phyloP scores from a whole-genome alignment of 2,113 vertebrate species.

The Eretmochelys imbricata region DNA sequence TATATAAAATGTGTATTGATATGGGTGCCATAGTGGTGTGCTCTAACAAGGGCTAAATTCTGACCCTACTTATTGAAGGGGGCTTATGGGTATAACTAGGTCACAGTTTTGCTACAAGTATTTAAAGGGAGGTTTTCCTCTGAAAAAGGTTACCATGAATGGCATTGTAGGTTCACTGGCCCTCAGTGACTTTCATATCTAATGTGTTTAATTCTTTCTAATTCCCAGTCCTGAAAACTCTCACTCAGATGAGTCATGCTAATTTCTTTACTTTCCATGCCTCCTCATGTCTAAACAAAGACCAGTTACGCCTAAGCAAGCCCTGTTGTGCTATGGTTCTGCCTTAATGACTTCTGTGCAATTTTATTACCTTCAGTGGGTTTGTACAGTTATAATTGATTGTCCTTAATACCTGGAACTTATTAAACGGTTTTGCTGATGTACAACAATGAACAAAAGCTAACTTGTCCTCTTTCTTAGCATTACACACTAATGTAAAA shows the following conservation, averaged over 20 bases:
- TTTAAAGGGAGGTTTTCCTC: background rate
- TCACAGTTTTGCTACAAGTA: background rate
- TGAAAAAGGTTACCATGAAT: background rate
- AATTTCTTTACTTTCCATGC: background rate
- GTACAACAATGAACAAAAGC: background rate
- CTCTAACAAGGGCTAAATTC: background rate
- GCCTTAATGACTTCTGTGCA: background rate
- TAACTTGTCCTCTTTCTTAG: background rate
- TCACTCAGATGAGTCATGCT: background rate
- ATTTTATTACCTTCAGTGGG: conserved; percentile 33
- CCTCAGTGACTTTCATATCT: background rate
- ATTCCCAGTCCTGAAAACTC: background rate
- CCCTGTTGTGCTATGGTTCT: background rate
- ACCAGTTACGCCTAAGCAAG: background rate
- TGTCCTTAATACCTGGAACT: background rate
- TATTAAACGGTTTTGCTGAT: background rate
- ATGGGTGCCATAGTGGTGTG: background rate
- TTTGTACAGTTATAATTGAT: conserved; percentile 16
- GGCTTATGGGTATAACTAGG: background rate
- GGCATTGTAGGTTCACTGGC: background rate
- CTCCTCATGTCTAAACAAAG: background rate
- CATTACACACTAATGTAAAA: background rate
- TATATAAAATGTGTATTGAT: background rate
- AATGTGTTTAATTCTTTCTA: background rate
- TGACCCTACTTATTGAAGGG: background rate